Conservation (phyloP, 2,113 vertebrate genomes). For the Zosterops lateralis region DNA sequence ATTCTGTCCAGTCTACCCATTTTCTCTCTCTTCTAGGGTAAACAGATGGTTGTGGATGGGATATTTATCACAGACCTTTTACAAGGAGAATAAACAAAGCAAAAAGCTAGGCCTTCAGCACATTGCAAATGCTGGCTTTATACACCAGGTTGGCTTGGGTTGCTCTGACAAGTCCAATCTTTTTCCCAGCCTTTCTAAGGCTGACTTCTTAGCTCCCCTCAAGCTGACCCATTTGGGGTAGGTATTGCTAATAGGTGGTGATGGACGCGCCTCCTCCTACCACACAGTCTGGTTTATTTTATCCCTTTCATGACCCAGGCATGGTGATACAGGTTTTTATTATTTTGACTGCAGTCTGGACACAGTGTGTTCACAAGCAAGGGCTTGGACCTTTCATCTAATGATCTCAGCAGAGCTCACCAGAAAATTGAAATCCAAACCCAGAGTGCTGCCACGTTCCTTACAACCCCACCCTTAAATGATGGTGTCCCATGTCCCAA, state of each 20-base stretch:
- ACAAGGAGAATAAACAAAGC: not conserved
- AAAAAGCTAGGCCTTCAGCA: not conserved
- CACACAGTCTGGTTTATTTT: not conserved
- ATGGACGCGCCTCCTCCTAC: not conserved
- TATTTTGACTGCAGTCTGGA: not conserved
- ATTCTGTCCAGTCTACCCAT: not conserved
- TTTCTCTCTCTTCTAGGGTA: not conserved
- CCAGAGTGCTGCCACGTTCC: not conserved
- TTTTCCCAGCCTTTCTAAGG: not conserved
- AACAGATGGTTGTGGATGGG: not conserved
- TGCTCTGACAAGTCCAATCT: not conserved
- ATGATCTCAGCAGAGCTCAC: not conserved
- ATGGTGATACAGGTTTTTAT: not conserved
- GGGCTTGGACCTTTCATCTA: not conserved
- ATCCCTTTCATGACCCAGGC: not conserved
- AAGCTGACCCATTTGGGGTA: not conserved
- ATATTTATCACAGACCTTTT: not conserved
- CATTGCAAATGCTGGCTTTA: not conserved
- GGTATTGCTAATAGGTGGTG: not conserved
- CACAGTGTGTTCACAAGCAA: not conserved
- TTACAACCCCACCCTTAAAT: not conserved
- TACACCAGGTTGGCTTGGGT: not conserved
- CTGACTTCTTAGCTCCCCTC: not conserved
- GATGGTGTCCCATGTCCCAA: rapidly evolving
- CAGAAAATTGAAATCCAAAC: not conserved